Conservation (phyloP, 2,113 vertebrate genomes). For the Myotis lucifugus region DNA sequence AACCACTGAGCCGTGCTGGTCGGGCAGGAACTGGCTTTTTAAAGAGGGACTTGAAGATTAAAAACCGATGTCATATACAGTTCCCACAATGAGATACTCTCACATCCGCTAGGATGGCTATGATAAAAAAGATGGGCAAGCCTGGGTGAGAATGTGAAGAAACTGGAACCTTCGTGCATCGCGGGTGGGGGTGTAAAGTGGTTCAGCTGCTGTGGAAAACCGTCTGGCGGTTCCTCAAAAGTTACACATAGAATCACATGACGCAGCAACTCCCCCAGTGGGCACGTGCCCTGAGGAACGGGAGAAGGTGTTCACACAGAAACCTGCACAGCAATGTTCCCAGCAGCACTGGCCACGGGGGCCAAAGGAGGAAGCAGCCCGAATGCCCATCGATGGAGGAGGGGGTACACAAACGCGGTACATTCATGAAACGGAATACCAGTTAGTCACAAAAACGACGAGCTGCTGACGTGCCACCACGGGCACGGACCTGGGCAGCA, state of each 20-base stretch:
- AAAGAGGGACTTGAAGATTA: neutral
- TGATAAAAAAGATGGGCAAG: neutral
- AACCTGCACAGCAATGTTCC: neutral
- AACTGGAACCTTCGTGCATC: too few species aligned
- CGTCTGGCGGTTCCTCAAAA: neutral
- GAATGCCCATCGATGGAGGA: accelerated
- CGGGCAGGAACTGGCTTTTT: too few species aligned
- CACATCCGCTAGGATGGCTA: neutral
- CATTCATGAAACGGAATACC: too few species aligned
- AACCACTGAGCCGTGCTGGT: too few species aligned
- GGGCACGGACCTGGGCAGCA: neutral
- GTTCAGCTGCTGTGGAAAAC: neutral
- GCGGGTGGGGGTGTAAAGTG: neutral
- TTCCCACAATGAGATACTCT: neutral
- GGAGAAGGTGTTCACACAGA: neutral
- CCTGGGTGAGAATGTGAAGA: neutral
- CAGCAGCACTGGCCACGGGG: neutral
- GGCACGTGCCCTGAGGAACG: neutral
- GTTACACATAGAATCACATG: neutral
- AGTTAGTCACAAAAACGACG: neutral
- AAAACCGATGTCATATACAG: neutral
- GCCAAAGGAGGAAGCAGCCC: neutral
- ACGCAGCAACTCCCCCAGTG: neutral
- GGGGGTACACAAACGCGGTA: neutral
- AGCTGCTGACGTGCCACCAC: too few species aligned